Conservation (phyloP, 1,140 invertebrate genomes). For the Elysia chlorotica region DNA sequence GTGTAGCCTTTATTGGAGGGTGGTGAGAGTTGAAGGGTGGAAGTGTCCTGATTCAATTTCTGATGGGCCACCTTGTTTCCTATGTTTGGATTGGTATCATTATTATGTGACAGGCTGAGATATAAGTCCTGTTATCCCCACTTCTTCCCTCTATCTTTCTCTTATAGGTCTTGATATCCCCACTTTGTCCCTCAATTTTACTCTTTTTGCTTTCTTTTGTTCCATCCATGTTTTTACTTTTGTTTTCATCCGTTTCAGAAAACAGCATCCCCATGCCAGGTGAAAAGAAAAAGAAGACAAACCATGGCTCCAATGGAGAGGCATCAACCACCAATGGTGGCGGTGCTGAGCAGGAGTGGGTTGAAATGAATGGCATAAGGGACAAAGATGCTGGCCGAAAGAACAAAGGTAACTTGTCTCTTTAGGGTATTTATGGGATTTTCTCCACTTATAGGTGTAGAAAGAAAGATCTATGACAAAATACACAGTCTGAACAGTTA, state of each 20-base stretch:
- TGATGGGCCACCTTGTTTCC: no score
- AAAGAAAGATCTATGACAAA: neutral
- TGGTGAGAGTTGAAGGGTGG: no score
- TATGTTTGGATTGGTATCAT: no score
- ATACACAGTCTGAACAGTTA: neutral
- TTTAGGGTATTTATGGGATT: neutral
- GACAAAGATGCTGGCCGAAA: conserved; percentile 31
- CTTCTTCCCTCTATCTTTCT: no score
- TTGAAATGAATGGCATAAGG: conserved; percentile 38
- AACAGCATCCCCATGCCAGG: conserved; percentile 43
- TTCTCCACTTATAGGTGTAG: neutral
- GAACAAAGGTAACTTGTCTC: conserved; percentile 20
- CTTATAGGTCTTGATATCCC: no score
- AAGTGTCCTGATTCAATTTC: no score
- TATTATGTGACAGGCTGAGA: no score
- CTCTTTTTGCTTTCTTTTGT: neutral
- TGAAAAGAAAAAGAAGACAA: conserved; percentile 35
- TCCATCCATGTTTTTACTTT: no score
- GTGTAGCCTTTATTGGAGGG: no score
- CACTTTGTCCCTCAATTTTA: no score
- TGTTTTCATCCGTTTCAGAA: no score
- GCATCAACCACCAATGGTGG: conserved; percentile 15
- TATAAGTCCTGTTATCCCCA: no score
- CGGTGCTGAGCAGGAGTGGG: conserved; percentile 21
- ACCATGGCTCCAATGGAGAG: conserved; percentile 6